Evolutionary conservation across 2,113 vertebrate genomes (phyloP), one percentile per base, ranked within the genome.

Genomic region (Kryptolebias marmoratus): DNA sequence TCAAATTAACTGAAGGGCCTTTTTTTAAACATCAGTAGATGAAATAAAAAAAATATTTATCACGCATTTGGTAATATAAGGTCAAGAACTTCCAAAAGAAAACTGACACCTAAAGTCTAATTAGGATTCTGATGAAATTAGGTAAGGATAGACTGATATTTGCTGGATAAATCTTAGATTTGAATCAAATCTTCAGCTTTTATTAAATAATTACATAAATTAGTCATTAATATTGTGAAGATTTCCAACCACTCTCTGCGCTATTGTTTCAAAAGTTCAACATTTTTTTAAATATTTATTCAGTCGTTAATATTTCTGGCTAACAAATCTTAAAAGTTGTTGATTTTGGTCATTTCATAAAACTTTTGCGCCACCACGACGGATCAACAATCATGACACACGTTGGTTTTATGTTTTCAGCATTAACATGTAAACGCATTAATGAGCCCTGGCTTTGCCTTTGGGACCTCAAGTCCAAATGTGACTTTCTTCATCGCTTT

Each of bases 91-190:
- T 55, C 73, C 44, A 75, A 50, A 79, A 72, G 22, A 64, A 57
- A 82, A 88, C 59, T 44, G 7, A 80, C 36, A 83, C 63, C 69
- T 4, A 65, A 80, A 68, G 36, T 44, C 11, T 5, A 31, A 77
- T 47, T 48, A 56, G 75, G 75, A 81, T 72, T 66, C 66, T 69
- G n/a, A 48, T 77, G 76, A 71, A 32, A 77, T 55, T 9, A 42
- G 75, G 84, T 89, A 92, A 90, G 91, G 90, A 90, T 90, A 93
- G 93, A 94, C 91, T 88, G 91, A 93, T 89, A 67, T 65, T 53
- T 68, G 85, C 85, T 86, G 86, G 71, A 28, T 66, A 11, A 50
- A 52, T 54, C 57, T 28, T n/a, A 18, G 11, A 42, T 45, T 47
- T 45, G 14, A 36, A 52, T 64, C 22, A 7, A n/a, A 64, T 22